A percentile compares a stretch with the other conserved stretches of the same genome.
phyloP scores from a whole-genome alignment of 2,113 vertebrate species.

The Phaetusa simplex region DNA sequence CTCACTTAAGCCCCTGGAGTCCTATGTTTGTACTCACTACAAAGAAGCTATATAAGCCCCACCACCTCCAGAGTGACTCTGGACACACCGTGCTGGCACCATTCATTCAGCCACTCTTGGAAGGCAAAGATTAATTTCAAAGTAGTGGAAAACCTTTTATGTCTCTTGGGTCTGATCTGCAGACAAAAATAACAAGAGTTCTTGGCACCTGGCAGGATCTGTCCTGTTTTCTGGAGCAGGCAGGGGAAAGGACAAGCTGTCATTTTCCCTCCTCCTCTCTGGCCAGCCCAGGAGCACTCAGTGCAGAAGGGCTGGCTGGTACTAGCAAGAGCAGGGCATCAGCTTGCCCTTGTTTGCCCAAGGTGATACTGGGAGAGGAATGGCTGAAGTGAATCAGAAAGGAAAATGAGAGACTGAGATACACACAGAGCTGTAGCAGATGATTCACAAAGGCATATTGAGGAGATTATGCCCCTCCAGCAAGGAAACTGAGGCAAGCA shows the following conservation, averaged over 20 bases:
- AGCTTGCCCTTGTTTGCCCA: not conserved
- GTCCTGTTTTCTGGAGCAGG: not conserved
- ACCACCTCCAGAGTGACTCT: not conserved
- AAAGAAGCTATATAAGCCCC: not conserved
- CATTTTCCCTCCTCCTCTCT: not conserved
- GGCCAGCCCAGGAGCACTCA: not conserved
- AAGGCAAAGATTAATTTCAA: slow-evolving; percentile 25
- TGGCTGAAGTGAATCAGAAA: not conserved
- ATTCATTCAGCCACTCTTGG: not conserved
- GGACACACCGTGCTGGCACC: not conserved
- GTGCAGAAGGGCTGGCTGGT: not conserved
- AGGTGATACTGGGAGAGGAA: not conserved
- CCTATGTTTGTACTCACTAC: not conserved
- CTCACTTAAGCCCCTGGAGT: not conserved
- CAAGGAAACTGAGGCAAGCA: not conserved
- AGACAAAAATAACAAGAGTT: slow-evolving; percentile 21
- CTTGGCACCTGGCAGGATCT: not conserved
- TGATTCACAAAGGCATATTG: not conserved
- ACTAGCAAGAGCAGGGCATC: not conserved
- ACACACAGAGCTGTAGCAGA: not conserved
- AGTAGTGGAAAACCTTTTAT: not conserved
- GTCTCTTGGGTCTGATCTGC: not conserved
- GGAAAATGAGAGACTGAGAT: not conserved
- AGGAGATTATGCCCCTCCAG: not conserved
- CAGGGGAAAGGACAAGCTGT: not conserved